Base-by-base conservation (phyloP, 2,888 invertebrate species). In the Orchesellides sinensis region DNA sequence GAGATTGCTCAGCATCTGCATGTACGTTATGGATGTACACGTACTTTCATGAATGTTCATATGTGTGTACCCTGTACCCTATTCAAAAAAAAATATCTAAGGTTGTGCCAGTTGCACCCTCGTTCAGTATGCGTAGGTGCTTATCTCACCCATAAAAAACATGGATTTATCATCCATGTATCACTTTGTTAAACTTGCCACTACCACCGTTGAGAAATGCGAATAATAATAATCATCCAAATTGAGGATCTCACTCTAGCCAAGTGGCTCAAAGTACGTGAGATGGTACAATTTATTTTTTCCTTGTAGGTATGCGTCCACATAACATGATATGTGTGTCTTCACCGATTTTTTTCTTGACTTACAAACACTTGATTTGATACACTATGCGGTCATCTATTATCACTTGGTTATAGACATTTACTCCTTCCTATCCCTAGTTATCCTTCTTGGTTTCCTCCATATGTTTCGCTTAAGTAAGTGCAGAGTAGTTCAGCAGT, bases 221-320 rank as follows among this genome's bases (percentile, higher is more conserved):
- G 73, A 83, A 77, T 78, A 77, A 83, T 83, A 83, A 83, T 77
- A 84, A 86, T 86, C 83, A 84, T 79, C 70, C 75, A 77, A 79
- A 83, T 75, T 79, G 85, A 82, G 79, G 68, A 56, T 8, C 6
- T 23, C 59, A 27, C 10, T 3, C 40, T 54, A 29, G 19, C 75
- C 75, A 83, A 85, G 83, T 77, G 85, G 83, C 68, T 61, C 49
- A 59, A 61, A 73, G 47, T 84, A 84, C 84, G 82, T 84, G 84
- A 84, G 77, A 73, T 78, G 79, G 68, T 56, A 65, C 66, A n/a
- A n/a, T n/a, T 35, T 40, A 47, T 80, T 69, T 69, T 68, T 25
- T 52, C 70, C n/a, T n/a, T n/a, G n/a, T n/a, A n/a, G n/a, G n/a
- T n/a, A n/a, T n/a, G n/a, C n/a, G n/a, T n/a, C n/a, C n/a, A n/a